Evolutionary conservation across 2,888 invertebrate genomes (phyloP).

Genomic region (Fragum whitleyi): DNA sequence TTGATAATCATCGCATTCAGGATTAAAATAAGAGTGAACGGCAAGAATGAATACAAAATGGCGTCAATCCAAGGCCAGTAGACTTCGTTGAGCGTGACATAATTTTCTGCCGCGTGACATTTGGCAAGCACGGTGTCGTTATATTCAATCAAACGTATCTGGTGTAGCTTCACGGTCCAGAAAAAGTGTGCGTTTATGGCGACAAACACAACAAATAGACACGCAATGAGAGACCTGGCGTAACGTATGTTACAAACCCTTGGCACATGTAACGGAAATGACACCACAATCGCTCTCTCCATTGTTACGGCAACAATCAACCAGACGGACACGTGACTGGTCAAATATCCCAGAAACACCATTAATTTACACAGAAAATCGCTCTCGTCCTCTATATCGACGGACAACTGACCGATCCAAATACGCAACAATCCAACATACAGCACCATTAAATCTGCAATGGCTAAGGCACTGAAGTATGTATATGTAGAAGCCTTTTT

Average conservation of each 20-base stretch:
- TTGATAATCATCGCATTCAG: constrained; percentile 60
- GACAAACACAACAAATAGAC: constrained; percentile 60
- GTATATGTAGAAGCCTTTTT: constrained; percentile 81
- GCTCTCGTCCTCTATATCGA: constrained; percentile 72
- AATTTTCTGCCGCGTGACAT: constrained; percentile 64
- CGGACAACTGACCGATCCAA: constrained; percentile 82
- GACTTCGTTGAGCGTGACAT: constrained; percentile 66
- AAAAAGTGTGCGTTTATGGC: constrained; percentile 75
- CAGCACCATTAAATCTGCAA: constrained; percentile 82
- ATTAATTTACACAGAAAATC: constrained; percentile 78
- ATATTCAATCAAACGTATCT: not conserved
- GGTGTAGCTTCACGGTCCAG: constrained; percentile 69
- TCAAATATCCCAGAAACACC: constrained; percentile 76
- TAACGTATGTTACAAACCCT: constrained; percentile 69
- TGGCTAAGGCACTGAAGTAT: constrained; percentile 80
- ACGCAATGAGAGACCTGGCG: constrained; percentile 69
- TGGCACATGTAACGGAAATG: constrained; percentile 75
- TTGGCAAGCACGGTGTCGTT: constrained; percentile 35
- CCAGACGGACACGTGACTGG: constrained; percentile 82
- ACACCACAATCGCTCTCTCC: constrained; percentile 78
- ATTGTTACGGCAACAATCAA: constrained; percentile 74
- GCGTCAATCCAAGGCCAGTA: constrained; percentile 84
- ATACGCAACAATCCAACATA: constrained; percentile 78
- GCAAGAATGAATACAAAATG: constrained; percentile 80
- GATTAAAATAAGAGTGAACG: constrained; percentile 76